A percentile compares a stretch with the other conserved stretches of the same genome.
phyloP scores from a whole-genome alignment of 2,888 invertebrate genomes.

The Colletes collaris region DNA sequence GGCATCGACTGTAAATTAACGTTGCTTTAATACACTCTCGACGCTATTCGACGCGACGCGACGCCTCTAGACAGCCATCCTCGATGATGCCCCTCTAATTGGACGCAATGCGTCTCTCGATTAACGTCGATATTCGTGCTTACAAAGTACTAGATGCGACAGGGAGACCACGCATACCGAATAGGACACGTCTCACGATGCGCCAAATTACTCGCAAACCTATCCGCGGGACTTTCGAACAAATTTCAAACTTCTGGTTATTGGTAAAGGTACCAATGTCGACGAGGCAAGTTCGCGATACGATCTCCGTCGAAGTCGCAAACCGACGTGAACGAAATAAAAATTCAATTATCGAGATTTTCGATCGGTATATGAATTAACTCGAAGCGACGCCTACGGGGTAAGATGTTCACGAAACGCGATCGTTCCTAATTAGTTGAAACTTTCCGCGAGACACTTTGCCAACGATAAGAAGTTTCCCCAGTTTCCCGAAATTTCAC shows the following conservation, averaged over 20 bases:
- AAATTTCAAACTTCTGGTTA: no score
- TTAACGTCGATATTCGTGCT: not conserved
- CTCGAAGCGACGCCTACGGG: not conserved
- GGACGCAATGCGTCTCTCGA: not conserved
- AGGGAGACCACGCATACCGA: no score
- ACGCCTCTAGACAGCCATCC: not conserved
- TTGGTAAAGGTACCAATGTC: no score
- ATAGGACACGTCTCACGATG: no score
- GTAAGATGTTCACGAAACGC: not conserved
- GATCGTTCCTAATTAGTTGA: conserved; percentile 10
- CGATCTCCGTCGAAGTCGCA: no score
- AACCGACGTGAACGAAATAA: no score
- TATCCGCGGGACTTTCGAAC: no score
- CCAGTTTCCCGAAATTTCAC: conserved; percentile 23
- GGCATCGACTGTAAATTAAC: conserved; percentile 25
- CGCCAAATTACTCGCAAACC: no score
- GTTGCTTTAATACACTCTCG: conserved; percentile 7
- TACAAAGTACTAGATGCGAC: not conserved
- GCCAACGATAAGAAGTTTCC: conserved; percentile 45
- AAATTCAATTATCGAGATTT: no score
- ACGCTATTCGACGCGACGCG: not conserved
- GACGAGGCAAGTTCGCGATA: no score
- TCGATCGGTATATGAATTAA: no score
- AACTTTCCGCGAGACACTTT: conserved; percentile 36
- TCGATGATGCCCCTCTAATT: not conserved